Percentiles rank a stretch among this genome's conserved stretches.
Conservation (phyloP, 2,797 vertebrate species). For the Thunnus albacares region DNA sequence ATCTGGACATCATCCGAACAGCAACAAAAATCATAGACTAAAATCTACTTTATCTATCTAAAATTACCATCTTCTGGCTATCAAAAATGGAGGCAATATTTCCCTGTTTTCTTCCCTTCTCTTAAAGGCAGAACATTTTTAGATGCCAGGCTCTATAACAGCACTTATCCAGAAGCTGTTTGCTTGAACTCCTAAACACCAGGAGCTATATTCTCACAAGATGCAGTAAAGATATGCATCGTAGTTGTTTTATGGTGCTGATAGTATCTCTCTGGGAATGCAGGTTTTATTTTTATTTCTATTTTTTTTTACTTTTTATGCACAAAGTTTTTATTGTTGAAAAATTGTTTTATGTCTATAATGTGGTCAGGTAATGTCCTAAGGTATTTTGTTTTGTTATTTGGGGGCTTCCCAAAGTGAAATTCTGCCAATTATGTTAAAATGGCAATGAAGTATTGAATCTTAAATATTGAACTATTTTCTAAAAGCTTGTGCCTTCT, state of each 20-base stretch:
- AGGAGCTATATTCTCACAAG: neutral
- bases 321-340: neutral
- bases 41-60: neutral
- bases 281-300: neutral
- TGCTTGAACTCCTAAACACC: constrained; percentile 1
- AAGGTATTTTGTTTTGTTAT: too few relatives aligned
- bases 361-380: too few relatives aligned
- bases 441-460: too few relatives aligned
- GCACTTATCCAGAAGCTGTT: neutral
- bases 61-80: too few relatives aligned
- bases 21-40: neutral
- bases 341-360: neutral
- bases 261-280: neutral
- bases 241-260: neutral
- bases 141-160: neutral
- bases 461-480: neutral
- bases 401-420: too few relatives aligned
- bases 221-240: neutral
- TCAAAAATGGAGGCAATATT: neutral
- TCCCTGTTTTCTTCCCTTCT: too few relatives aligned
- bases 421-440: neutral
- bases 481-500: neutral
- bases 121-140: neutral
- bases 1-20: neutral
- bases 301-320: neutral